Conservation (phyloP, 2,888 invertebrate genomes). For the Eupeodes latifasciatus region DNA sequence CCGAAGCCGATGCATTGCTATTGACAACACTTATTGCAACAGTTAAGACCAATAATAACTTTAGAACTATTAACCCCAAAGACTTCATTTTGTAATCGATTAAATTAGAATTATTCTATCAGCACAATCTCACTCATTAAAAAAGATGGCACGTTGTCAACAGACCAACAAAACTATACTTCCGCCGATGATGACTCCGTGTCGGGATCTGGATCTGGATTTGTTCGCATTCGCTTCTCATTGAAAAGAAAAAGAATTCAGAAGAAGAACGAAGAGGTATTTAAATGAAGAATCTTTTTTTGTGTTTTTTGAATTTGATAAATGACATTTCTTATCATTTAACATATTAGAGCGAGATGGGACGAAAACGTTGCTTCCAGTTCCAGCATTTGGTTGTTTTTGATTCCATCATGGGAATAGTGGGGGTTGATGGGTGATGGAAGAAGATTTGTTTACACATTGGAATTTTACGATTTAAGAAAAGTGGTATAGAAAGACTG, state of each 20-base stretch:
- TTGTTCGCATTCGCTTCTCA: constrained; percentile 27
- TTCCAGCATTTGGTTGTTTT: constrained; percentile 15
- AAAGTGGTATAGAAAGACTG: not conserved
- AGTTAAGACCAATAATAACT: constrained; percentile 18
- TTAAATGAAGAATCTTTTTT: constrained; percentile 24
- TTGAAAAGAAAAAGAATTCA: not conserved
- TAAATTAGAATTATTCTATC: not conserved
- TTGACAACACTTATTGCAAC: not conserved
- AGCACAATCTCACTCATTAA: not conserved
- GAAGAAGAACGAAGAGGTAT: constrained; percentile 17
- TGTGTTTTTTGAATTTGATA: constrained; percentile 26
- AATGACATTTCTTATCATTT: constrained; percentile 70
- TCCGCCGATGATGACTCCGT: not conserved
- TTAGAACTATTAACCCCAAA: constrained; percentile 10
- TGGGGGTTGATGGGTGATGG: constrained; percentile 19
- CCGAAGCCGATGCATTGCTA: constrained; percentile 16
- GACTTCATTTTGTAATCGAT: constrained; percentile 38
- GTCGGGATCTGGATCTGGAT: not conserved
- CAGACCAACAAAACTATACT: constrained; percentile 21
- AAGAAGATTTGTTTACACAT: not conserved
- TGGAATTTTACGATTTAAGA: constrained; percentile 22
- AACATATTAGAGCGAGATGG: constrained; percentile 62
- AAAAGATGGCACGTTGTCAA: constrained; percentile 36
- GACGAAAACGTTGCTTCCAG: not conserved
- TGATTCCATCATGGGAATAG: constrained; percentile 51